These are phyloP conservation scores for Ridgeia piscesae DNA, from an alignment of 1,140 invertebrate species.

Conservation along the genomic window DNA sequence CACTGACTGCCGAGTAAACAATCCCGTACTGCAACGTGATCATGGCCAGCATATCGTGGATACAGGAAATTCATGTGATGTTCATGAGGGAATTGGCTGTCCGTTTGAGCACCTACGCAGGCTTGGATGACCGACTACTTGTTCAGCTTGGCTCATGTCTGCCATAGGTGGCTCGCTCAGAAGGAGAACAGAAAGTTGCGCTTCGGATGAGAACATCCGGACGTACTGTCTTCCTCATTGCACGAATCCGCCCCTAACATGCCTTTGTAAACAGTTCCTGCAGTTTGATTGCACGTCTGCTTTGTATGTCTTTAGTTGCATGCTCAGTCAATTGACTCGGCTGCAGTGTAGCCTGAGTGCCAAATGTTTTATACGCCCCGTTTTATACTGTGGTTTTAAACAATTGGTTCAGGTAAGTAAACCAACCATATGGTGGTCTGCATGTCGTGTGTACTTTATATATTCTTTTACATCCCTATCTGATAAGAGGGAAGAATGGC, in stretches of 20 bases:
- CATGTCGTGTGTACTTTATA: neutral
- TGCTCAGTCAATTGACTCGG: neutral
- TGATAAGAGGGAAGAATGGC: neutral
- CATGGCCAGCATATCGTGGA: neutral
- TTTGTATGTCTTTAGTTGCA: neutral
- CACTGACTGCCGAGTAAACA: neutral
- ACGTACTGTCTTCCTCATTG: neutral
- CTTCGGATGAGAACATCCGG: neutral
- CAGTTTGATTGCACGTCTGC: neutral
- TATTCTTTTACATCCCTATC: neutral
- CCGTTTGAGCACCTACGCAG: neutral
- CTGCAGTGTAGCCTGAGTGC: neutral
- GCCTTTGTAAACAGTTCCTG: neutral
- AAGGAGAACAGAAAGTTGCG: slow-evolving; percentile 4
- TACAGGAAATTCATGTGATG: neutral
- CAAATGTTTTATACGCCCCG: neutral
- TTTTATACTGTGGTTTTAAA: neutral
- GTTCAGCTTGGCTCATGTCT: neutral
- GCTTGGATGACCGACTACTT: neutral
- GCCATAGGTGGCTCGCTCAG: neutral
- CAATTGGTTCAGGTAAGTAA: neutral
- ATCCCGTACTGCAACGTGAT: neutral
- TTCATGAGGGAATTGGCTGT: neutral
- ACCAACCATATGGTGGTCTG: neutral
- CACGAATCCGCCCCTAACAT: neutral